A percentile compares a stretch with the other conserved stretches of the same genome.
These are phyloP conservation scores for Cladorhizidae sp. DNA, from an alignment of 37 sponge, comb jelly and placozoan species.

Conservation along the genomic window DNA sequence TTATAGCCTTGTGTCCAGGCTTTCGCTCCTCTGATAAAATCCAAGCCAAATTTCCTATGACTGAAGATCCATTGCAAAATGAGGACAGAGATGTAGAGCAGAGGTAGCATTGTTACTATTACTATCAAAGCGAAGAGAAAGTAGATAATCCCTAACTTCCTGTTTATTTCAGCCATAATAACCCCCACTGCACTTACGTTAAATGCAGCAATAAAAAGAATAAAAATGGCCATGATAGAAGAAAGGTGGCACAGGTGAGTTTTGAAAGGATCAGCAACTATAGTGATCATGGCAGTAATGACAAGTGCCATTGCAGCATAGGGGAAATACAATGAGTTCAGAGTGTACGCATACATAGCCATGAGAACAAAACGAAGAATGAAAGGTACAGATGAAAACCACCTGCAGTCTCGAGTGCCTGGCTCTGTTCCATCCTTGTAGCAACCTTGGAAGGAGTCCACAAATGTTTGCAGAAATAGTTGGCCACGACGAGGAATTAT, in stretches of 20 bases:
- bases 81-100: conserved; percentile 3
- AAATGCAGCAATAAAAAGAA: neutral
- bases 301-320: neutral
- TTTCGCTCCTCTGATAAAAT: neutral
- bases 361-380: conserved; percentile 31
- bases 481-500: neutral
- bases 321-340: neutral
- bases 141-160: neutral
- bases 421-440: conserved; percentile 61
- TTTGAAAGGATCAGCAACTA: conserved; percentile 1
- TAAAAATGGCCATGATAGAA: neutral
- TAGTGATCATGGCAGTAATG: neutral
- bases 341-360: conserved; percentile 17
- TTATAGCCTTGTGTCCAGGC: neutral
- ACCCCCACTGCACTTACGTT: neutral
- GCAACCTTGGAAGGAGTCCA: conserved; percentile 67
- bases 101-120: neutral
- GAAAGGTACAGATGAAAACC: conserved; percentile 60
- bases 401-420: conserved; percentile 44
- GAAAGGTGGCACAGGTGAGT: neutral
- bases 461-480: conserved; percentile 7
- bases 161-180: too few relatives aligned
- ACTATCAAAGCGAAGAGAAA: neutral
- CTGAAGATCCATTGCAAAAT: neutral
- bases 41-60: neutral